Conservation (phyloP, 1,140 invertebrate genomes). For the Calycopis cecrops region DNA sequence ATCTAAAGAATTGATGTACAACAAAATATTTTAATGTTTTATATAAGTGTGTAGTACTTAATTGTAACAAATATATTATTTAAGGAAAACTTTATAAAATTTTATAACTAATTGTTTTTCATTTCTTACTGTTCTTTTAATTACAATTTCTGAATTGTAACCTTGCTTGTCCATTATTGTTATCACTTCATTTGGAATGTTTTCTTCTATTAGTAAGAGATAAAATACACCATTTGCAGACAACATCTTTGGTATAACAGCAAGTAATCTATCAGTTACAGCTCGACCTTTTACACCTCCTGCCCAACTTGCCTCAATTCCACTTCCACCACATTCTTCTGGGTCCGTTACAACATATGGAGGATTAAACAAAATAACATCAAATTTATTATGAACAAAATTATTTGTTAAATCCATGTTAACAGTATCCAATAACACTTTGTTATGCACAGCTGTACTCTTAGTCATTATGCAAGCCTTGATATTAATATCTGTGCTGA, state of each 20-base stretch:
- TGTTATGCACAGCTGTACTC: constrained; percentile 80
- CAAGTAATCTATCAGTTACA: constrained; percentile 87
- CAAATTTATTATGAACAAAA: constrained; percentile 76
- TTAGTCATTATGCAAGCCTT: constrained; percentile 83
- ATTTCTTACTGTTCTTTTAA: constrained; percentile 82
- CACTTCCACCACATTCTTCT: constrained; percentile 78
- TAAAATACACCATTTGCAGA: constrained; percentile 86
- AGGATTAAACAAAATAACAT: constrained; percentile 97
- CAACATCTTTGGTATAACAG: constrained; percentile 80
- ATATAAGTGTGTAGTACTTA: constrained; percentile 28
- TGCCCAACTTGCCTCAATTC: constrained; percentile 86
- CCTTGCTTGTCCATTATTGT: constrained; percentile 76
- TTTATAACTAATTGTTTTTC: constrained; percentile 82
- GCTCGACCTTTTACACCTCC: constrained; percentile 87
- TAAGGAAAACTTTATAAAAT: constrained; percentile 54
- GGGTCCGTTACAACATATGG: constrained; percentile 95
- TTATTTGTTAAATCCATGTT: constrained; percentile 80
- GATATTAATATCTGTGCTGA: constrained; percentile 90
- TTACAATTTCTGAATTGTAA: constrained; percentile 78
- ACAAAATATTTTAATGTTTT: constrained; percentile 30
- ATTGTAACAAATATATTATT: constrained; percentile 18
- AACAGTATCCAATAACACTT: constrained; percentile 78
- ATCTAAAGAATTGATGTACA: constrained; percentile 61
- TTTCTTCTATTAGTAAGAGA: constrained; percentile 90
- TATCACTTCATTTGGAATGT: constrained; percentile 85